Evolutionary conservation across 2,113 vertebrate genomes (phyloP).

Genomic region (Microtus ochrogaster): DNA sequence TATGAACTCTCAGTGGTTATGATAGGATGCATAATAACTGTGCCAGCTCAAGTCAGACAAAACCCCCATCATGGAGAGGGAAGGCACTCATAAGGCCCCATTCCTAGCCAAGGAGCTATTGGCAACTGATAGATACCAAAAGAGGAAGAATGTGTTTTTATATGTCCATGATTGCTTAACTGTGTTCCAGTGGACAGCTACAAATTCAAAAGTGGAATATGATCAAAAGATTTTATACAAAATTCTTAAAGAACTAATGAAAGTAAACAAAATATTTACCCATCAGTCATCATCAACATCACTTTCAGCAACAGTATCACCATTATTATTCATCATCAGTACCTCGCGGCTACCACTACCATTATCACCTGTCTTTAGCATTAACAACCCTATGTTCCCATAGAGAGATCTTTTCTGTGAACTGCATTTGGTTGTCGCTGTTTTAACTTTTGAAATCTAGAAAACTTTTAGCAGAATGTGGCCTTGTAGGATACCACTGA

Average conservation of each 20-base stretch:
- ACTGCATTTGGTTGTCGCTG: not conserved
- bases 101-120: not conserved
- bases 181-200: not conserved
- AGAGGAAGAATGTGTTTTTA: not conserved
- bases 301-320: not conserved
- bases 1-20: not conserved
- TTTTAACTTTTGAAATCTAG: not conserved
- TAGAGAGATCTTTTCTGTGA: not conserved
- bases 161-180: not conserved
- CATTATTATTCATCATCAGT: not conserved
- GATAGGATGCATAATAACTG: not conserved
- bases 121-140: not conserved
- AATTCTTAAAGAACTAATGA: not conserved
- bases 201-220: not conserved
- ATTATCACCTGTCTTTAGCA: not conserved
- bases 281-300: not conserved
- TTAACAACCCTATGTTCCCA: not conserved
- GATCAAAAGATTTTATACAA: not conserved
- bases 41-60: not conserved
- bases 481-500: not conserved
- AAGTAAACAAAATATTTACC: not conserved
- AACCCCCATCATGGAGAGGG: not conserved
- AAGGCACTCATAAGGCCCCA: too few relatives aligned
- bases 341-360: not conserved
- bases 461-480: conserved; percentile 33